Evolutionary conservation across 2,888 invertebrate species (phyloP), one percentile per base, ranked within the genome.

Genomic region (Thymelicus lineola): DNA sequence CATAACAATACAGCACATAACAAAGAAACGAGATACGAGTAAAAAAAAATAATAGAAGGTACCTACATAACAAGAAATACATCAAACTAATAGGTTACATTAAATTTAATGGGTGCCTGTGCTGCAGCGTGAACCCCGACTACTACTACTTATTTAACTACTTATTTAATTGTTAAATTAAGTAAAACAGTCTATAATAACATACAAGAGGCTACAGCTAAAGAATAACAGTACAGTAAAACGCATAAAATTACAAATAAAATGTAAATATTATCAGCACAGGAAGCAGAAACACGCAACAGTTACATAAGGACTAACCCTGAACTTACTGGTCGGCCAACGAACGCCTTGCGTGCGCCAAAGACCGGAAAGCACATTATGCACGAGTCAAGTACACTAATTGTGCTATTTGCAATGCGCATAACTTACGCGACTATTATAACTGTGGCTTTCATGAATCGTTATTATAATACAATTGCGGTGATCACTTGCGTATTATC

Each of bases 251-350:
- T 6, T 7, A 50, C 9, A 9, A 17, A 50, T 15, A 50, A 20
- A 53, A 20, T 20, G 6, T 20, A 28, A 2, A 28, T 28, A 28
- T 3, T 28, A 53, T 6, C 35, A 55, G 6, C 28, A 35, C 55
- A 55, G 28, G 55, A 35, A 53, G 20, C 10, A 20, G 10, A 14
- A 7, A 35, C 28, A 35, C 0, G 55, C n/a, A 69, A 38, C 58
- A 45, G 58, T 69, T 69, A 57, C 48, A 28, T 63, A 69, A 69
- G 55, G 65, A 12, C 36, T 61, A 62, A 48, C 84, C 84, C 81
- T 85, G 82, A 85, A 84, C 86, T 80, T 79, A 82, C 81, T 75
- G 72, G 72, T 50, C 64, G 74, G 74, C 66, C 72, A 74, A 72
- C 72, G 73, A 73, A 72, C 73, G 71, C n/a, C 28, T 66, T 71